phyloP scores from a whole-genome alignment of 2,113 vertebrate species.

The Sterrhoptilus dennistouni region DNA sequence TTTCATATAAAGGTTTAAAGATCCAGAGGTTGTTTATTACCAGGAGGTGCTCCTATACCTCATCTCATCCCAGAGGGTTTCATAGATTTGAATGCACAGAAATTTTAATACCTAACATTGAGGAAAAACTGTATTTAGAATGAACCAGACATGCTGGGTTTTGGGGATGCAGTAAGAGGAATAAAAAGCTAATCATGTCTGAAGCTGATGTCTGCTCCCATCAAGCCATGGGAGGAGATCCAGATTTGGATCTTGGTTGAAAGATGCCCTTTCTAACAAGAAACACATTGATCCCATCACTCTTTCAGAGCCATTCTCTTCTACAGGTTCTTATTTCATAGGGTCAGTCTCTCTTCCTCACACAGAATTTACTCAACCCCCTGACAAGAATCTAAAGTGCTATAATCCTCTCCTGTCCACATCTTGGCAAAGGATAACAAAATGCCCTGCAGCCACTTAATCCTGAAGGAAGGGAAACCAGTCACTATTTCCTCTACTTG shows the following conservation, averaged over 20 bases:
- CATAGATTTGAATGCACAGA: neutral
- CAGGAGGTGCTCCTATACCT: neutral
- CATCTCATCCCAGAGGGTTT: neutral
- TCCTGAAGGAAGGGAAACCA: neutral
- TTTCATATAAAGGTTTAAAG: neutral
- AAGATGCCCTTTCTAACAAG: neutral
- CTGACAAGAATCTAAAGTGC: neutral
- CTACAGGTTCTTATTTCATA: neutral
- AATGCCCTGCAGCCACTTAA: neutral
- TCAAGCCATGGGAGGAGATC: neutral
- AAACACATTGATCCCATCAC: neutral
- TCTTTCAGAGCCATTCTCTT: neutral
- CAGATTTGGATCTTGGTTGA: neutral
- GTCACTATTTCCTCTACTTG: slow-evolving; percentile 16
- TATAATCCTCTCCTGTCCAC: neutral
- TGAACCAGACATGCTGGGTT: neutral
- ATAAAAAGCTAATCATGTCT: neutral
- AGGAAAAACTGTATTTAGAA: neutral
- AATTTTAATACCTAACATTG: neutral
- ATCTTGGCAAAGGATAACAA: neutral
- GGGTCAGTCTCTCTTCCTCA: neutral
- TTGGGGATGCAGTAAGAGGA: neutral
- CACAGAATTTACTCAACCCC: neutral
- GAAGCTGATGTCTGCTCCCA: neutral
- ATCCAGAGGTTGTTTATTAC: neutral